These are phyloP conservation scores for Corythoichthys intestinalis DNA, from an alignment of 2,113 vertebrate genomes.

Conservation along the genomic window DNA sequence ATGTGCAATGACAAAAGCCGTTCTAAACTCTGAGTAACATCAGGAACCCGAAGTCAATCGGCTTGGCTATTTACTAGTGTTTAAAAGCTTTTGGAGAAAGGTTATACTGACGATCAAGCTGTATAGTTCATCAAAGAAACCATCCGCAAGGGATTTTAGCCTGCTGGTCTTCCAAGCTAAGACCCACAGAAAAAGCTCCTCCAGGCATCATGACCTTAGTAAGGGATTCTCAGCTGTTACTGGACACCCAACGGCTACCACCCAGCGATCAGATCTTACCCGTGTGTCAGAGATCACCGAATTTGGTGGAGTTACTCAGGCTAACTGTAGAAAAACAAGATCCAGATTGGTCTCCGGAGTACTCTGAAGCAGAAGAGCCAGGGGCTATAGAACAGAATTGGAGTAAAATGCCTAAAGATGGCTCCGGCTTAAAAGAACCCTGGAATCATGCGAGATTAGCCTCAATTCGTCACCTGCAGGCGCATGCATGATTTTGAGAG, in stretches of 20 bases:
- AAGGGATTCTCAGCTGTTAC: background rate
- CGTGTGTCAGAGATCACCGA: background rate
- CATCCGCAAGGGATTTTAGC: background rate
- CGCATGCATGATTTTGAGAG: background rate
- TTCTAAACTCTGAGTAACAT: too few relatives aligned
- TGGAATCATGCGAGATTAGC: background rate
- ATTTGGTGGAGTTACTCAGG: background rate
- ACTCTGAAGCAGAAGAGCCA: background rate
- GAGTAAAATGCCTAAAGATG: background rate
- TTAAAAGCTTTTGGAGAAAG: background rate
- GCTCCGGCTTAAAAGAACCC: background rate
- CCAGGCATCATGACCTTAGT: background rate
- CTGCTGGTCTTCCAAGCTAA: background rate
- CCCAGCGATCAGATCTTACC: background rate
- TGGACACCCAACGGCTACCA: background rate
- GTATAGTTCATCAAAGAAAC: background rate
- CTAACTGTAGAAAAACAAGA: background rate
- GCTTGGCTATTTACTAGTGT: background rate
- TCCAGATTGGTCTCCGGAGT: background rate
- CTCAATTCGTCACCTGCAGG: background rate
- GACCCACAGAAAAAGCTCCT: background rate
- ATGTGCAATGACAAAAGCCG: too few relatives aligned
- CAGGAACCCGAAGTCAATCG: too few relatives aligned
- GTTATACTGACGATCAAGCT: background rate
- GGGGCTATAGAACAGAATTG: background rate